phyloP scores from a whole-genome alignment of 1,140 invertebrate species.

The Chironomus tepperi region DNA sequence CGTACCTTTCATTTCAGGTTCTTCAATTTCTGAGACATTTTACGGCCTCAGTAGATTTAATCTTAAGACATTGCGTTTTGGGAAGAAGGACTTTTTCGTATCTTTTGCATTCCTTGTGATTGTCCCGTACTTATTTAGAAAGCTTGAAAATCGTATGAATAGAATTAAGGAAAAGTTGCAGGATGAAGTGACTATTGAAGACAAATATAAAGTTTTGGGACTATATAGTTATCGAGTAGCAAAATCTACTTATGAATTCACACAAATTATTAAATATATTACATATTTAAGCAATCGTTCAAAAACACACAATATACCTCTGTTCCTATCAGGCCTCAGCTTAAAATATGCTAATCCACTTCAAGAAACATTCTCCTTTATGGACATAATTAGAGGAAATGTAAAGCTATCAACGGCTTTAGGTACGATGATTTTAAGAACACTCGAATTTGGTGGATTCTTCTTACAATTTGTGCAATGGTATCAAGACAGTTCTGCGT shows the following conservation, averaged over 20 bases:
- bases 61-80: constrained; percentile 29
- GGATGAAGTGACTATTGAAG: not conserved
- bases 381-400: constrained; percentile 34
- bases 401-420: constrained; percentile 32
- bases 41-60: constrained; percentile 32
- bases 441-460: constrained; percentile 36
- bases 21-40: constrained; percentile 33
- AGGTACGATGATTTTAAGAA: constrained; percentile 34
- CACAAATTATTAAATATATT: constrained; percentile 31
- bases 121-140: constrained; percentile 16
- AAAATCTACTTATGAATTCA: constrained; percentile 16
- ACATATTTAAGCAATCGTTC: constrained; percentile 34
- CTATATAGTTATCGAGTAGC: not conserved
- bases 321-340: constrained; percentile 27
- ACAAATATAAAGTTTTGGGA: not conserved
- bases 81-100: not conserved
- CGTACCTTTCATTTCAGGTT: constrained; percentile 28
- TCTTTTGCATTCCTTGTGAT: not conserved
- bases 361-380: constrained; percentile 33
- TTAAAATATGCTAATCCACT: not conserved
- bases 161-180: constrained; percentile 6
- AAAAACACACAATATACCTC: constrained; percentile 34
- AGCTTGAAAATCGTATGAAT: not conserved
- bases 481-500: constrained; percentile 36
- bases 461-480: constrained; percentile 39